Conservation (phyloP, 2,888 invertebrate species). For the Saturnia pavonia region DNA sequence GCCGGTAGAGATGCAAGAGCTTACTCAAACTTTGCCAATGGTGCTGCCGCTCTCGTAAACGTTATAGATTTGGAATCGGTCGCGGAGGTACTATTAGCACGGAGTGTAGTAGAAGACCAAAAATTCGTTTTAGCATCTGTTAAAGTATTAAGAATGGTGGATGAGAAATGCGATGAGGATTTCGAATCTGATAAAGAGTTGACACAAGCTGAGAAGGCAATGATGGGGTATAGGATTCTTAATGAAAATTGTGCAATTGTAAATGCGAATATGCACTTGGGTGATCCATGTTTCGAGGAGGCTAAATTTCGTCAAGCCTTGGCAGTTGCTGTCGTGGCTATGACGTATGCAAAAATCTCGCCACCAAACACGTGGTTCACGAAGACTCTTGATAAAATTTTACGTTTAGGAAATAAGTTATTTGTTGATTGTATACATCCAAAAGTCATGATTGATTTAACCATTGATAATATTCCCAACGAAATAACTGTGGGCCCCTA, state of each 20-base stretch:
- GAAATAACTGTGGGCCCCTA: conserved; percentile 81
- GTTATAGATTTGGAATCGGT: conserved; percentile 77
- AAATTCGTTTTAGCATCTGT: conserved; percentile 75
- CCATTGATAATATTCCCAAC: conserved; percentile 80
- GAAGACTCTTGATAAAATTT: conserved; percentile 81
- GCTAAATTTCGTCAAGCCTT: conserved; percentile 83
- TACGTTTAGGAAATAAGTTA: conserved; percentile 82
- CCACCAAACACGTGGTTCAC: conserved; percentile 83
- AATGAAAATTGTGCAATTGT: conserved; percentile 81
- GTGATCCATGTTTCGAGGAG: conserved; percentile 81
- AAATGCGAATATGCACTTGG: conserved; percentile 81
- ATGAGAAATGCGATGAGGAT: conserved; percentile 67
- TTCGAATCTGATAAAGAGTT: conserved; percentile 75
- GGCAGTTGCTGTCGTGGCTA: conserved; percentile 80
- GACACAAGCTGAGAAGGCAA: conserved; percentile 72
- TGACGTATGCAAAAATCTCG: conserved; percentile 85
- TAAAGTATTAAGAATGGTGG: conserved; percentile 71
- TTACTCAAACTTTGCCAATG: conserved; percentile 71
- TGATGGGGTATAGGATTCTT: conserved; percentile 80
- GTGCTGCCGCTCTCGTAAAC: conserved; percentile 81
- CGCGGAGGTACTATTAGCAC: conserved; percentile 74
- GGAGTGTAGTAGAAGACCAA: conserved; percentile 72
- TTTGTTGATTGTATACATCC: conserved; percentile 78
- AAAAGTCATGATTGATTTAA: conserved; percentile 71
- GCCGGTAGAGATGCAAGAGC: conserved; percentile 79